A percentile compares a stretch with the other conserved stretches of the same genome.
phyloP scores from a whole-genome alignment of 2,113 vertebrate species.

The Sinocyclocheilus anshuiensis region DNA sequence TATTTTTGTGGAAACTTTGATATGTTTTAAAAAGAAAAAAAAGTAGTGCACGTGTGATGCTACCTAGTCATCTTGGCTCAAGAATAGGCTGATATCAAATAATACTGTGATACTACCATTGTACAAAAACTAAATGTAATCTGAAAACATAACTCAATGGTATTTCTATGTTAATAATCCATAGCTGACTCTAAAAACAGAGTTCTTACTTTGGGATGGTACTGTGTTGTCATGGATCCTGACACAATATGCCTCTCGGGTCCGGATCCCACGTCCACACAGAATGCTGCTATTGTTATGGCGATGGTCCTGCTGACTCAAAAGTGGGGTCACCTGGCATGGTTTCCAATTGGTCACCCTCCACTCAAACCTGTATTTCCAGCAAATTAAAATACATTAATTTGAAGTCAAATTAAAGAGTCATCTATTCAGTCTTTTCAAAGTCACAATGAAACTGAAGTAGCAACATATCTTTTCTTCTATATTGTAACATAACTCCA shows the following conservation, averaged over 20 bases:
- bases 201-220: slow-evolving; percentile 46
- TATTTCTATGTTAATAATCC: background rate
- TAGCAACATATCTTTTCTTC: background rate
- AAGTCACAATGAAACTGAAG: background rate
- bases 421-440: background rate
- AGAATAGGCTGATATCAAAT: background rate
- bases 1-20: too few relatives aligned
- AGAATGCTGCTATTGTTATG: slow-evolving; percentile 60
- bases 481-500: background rate
- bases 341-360: slow-evolving; percentile 82
- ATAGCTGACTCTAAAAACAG: background rate
- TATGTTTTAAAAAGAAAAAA: too few relatives aligned
- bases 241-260: slow-evolving; percentile 71
- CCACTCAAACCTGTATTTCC: slow-evolving; percentile 80
- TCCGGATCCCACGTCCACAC: slow-evolving; percentile 84
- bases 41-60: too few relatives aligned
- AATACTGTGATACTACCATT: background rate
- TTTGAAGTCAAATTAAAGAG: background rate
- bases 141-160: background rate
- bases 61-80: background rate
- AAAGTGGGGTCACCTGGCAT: slow-evolving; percentile 79
- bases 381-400: background rate
- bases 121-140: background rate
- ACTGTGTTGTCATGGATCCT: slow-evolving; percentile 26
- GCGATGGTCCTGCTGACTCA: slow-evolving; percentile 72